Evolutionary conservation across 2,888 invertebrate species (phyloP), one percentile per base, ranked within the genome.

Genomic region (Synergus umbraculus): DNA sequence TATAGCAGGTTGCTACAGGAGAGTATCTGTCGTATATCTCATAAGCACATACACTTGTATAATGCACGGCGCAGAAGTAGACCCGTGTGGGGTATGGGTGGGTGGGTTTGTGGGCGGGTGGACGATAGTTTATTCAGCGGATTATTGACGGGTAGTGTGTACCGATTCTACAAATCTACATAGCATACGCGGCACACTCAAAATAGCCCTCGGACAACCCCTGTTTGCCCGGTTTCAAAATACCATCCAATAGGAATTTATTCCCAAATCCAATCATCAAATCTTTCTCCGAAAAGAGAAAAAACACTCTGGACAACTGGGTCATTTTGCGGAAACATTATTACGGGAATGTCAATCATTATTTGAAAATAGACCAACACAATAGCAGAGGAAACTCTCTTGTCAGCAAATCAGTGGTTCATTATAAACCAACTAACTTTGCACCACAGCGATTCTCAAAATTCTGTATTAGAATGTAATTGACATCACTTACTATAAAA

Each of bases 61-160:
- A 63, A 76, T 78, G 80, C 80, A 77, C 82, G 85, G 84, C 85
- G 85, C 85, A 85, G 85, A 86, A 87, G 87, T 86, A 85, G 88
- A 88, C 85, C 83, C 84, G 81, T 87, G 87, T 87, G 89, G 87
- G 86, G 86, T 86, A 87, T 85, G 86, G 88, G 86, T 89, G 87
- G 88, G 87, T 86, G 87, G 87, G 83, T 83, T 82, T 84, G 90
- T 88, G 89, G 91, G 89, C 87, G 89, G 88, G 86, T 87, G 89
- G 87, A 87, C 90, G 90, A 91, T 92, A 90, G 91, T 91, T 91
- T 92, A 92, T 92, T 91, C 91, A 90, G 88, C 88, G 91, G 92
- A 91, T 91, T 92, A 92, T 92, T 91, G 92, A 92, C 91, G 91
- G 89, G 87, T 87, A 90, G 88, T 90, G 86, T 89, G 87, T 87